Evolutionary conservation across 2,888 invertebrate species (phyloP).

Genomic region (Silvanus unidentatus): DNA sequence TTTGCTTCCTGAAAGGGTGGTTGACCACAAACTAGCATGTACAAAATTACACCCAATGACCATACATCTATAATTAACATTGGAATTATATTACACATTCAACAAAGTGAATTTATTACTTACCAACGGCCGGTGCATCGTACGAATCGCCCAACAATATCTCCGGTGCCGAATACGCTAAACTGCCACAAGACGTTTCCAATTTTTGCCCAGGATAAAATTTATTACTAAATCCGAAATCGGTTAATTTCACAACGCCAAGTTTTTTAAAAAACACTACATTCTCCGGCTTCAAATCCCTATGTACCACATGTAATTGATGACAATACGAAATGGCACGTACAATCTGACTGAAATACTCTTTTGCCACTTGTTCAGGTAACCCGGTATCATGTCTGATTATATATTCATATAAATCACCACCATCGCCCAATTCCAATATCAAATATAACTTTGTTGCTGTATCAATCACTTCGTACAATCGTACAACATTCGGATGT

Average conservation of each 20-base stretch:
- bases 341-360: slow-evolving; percentile 96
- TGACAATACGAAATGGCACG: slow-evolving; percentile 98
- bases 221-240: slow-evolving; percentile 96
- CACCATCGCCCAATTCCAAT: slow-evolving; percentile 95
- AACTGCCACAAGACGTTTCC: slow-evolving; percentile 96
- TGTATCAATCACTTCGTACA: slow-evolving; percentile 99
- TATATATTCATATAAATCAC: slow-evolving; percentile 97
- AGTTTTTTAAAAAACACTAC: slow-evolving; percentile 98
- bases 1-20: slow-evolving; percentile 99
- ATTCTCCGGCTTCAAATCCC: slow-evolving; percentile 98
- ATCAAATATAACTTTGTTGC: slow-evolving; percentile 96
- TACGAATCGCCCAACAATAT: slow-evolving; percentile 97
- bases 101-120: slow-evolving; percentile 34
- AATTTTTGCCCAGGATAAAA: slow-evolving; percentile 94
- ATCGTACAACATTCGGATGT: slow-evolving; percentile 95
- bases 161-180: slow-evolving; percentile 99
- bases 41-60: slow-evolving; percentile 97
- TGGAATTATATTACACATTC: not conserved
- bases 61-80: slow-evolving; percentile 70
- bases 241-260: slow-evolving; percentile 95
- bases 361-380: slow-evolving; percentile 73
- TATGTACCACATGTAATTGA: slow-evolving; percentile 77
- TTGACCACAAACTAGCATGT: slow-evolving; percentile 96
- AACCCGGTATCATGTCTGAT: slow-evolving; percentile 91
- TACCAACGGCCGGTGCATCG: slow-evolving; percentile 96